Evolutionary conservation across 2,797 vertebrate species (phyloP).

Genomic region (Gambelia wislizenii): DNA sequence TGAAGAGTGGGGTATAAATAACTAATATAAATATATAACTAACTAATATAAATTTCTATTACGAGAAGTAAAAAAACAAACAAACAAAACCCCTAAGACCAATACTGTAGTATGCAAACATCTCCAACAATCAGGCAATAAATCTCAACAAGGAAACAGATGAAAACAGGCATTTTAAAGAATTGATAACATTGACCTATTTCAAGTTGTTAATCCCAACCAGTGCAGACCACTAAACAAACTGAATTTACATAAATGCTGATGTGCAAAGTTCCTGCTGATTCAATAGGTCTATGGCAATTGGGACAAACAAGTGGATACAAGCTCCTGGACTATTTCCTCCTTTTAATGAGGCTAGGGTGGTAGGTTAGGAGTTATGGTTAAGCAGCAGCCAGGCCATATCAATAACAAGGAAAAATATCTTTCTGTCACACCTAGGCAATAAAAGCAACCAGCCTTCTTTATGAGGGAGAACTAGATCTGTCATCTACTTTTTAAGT

Average conservation of each 20-base stretch:
- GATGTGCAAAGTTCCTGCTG: too few relatives aligned
- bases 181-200: neutral
- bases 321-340: too few relatives aligned
- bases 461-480: neutral
- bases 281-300: too few relatives aligned
- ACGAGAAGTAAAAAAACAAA: neutral
- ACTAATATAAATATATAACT: too few relatives aligned
- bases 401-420: neutral
- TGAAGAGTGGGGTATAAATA: too few relatives aligned
- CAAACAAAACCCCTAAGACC: neutral
- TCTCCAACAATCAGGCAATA: neutral
- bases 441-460: neutral
- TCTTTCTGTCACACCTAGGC: neutral
- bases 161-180: neutral
- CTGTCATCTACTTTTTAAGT: neutral
- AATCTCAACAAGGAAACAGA: neutral
- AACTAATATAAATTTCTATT: neutral
- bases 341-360: too few relatives aligned
- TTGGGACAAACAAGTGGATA: too few relatives aligned
- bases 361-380: neutral
- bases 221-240: too few relatives aligned
- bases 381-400: neutral
- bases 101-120: neutral
- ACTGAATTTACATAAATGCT: too few relatives aligned
- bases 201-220: too few relatives aligned